phyloP scores from a whole-genome alignment of 2,113 vertebrate species.

The Alces alces region DNA sequence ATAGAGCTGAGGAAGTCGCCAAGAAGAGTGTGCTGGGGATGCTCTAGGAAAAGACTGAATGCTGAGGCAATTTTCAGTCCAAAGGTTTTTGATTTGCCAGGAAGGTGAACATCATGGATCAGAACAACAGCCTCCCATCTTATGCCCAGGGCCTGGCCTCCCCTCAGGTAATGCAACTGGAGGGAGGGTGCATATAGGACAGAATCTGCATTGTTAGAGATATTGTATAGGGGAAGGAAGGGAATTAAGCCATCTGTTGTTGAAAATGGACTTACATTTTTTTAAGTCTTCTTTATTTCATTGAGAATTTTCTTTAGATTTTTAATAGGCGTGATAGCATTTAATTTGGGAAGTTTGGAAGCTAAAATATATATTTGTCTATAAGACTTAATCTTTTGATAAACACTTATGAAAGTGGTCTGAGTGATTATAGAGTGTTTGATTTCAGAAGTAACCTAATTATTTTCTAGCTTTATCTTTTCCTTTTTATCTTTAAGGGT shows the following conservation, averaged over 20 bases:
- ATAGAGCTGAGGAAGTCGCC: conserved; percentile 8
- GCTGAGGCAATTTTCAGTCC: conserved; percentile 26
- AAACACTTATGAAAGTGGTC: neutral
- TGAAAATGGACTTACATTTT: neutral
- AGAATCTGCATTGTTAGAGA: neutral
- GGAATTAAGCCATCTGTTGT: neutral
- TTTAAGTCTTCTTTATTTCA: neutral
- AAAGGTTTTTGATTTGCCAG: conserved; percentile 42
- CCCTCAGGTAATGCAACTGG: conserved; percentile 87
- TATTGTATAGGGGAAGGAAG: neutral
- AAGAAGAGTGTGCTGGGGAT: conserved; percentile 64
- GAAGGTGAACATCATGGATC: conserved; percentile 88
- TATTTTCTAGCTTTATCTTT: conserved; percentile 23
- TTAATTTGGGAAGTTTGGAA: neutral
- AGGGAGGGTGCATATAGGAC: neutral
- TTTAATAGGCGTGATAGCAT: neutral
- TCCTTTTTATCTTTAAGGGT: neutral
- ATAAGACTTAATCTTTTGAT: neutral
- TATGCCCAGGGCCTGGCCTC: conserved; percentile 95
- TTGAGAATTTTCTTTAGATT: neutral
- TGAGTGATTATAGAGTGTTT: neutral
- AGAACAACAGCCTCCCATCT: conserved; percentile 94
- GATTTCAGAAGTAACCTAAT: neutral
- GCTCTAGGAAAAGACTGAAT: conserved; percentile 57
- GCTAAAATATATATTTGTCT: neutral